Evolutionary conservation across 1,140 invertebrate genomes (phyloP), one percentile per base, ranked within the genome.

Genomic region (Drosophila rufa): DNA sequence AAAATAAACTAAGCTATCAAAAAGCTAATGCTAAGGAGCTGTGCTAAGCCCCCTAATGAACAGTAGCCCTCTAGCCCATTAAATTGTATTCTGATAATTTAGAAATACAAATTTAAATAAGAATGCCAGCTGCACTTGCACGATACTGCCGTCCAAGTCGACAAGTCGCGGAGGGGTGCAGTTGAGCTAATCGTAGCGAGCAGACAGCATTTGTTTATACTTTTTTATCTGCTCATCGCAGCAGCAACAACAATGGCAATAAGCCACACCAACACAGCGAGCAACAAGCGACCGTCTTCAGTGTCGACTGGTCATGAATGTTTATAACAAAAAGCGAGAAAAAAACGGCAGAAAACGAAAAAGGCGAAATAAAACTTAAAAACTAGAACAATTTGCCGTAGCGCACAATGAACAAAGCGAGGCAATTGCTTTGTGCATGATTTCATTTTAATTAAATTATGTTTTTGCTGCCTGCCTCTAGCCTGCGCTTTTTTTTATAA

Each of bases 361-460:
- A 82, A 77, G 42, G 40, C 57, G 47, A 50, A 78, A 60, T 50
- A 84, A 58, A 55, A 57, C 53, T 76, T 45, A 70, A 83, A 90
- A 89, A 87, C 85, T 87, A 87, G 84, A 87, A 87, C 84, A 90
- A 89, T 90, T 85, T 89, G 81, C 80, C 68, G 58, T 67, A 48
- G 82, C 79, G 82, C 82, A 86, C 83, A 86, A 78, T 84, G 80
- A 89, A 87, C 80, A 87, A 87, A 87, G 85, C 86, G 75, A 85
- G 79, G 81, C 85, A 89, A 89, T 87, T 82, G 81, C 85, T 90
- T 74, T 89, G 85, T 90, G 85, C 85, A 90, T 90, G 85, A 90
- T 90, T 90, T 90, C 85, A 90, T 90, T 90, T 90, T 90, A 90
- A 90, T 90, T 90, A 90, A 90, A 90, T 90, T 90, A 90, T 90